Percentiles rank a stretch among this genome's conserved stretches.
Evolutionary conservation across 2,113 vertebrate species (phyloP).

Genomic region (Cottus gobio): DNA sequence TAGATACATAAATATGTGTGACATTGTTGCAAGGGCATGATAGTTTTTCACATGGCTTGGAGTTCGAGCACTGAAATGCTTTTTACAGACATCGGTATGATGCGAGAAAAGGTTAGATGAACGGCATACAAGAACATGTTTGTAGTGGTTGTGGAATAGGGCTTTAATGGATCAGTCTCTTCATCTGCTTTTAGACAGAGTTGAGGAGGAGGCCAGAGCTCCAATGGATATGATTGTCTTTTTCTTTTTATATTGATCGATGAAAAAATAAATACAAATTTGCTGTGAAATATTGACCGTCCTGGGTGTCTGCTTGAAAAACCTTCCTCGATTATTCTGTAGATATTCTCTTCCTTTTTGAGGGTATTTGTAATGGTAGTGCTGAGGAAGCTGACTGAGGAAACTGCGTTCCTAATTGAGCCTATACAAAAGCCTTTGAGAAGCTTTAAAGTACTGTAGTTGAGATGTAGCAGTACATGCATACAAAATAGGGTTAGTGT

Average conservation of each 20-base stretch:
- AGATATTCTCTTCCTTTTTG: neutral
- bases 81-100: neutral
- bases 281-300: constrained; percentile 12
- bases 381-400: neutral
- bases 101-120: neutral
- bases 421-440: neutral
- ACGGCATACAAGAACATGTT: neutral
- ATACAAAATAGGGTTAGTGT: neutral
- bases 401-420: constrained; percentile 1
- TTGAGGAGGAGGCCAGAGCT: neutral
- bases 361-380: neutral
- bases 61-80: neutral
- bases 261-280: neutral
- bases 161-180: neutral
- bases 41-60: neutral
- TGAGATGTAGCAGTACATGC: neutral
- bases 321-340: neutral
- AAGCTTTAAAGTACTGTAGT: neutral
- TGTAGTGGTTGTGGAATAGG: neutral
- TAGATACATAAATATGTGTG: neutral
- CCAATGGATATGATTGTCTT: neutral
- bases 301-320: neutral
- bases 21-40: neutral
- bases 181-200: neutral
- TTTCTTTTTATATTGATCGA: neutral